Conservation (phyloP, 1,140 invertebrate genomes). For the Bicyclus anynana region DNA sequence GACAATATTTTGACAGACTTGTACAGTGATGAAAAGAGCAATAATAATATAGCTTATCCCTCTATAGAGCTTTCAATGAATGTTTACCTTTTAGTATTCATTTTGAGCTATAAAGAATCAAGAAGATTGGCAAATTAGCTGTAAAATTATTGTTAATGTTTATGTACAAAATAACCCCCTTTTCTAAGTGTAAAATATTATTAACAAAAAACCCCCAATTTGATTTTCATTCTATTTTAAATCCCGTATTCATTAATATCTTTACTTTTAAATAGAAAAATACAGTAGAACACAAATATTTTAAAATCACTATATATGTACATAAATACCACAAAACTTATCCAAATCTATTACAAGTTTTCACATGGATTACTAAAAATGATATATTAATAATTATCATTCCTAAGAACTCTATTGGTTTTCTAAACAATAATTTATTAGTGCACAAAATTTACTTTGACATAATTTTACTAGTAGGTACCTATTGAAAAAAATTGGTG, state of each 20-base stretch:
- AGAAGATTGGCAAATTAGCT: conserved; percentile 19
- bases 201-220: conserved; percentile 1
- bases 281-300: background rate
- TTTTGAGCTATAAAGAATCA: conserved; percentile 17
- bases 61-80: conserved; percentile 20
- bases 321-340: too few species aligned
- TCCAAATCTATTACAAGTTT: background rate
- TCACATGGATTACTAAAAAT: background rate
- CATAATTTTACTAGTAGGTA: background rate
- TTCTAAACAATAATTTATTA: conserved; percentile 2
- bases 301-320: too few species aligned
- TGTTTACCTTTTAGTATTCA: conserved; percentile 17
- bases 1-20: conserved; percentile 21
- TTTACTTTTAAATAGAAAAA: background rate
- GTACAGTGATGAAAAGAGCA: conserved; percentile 24
- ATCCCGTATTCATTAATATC: conserved; percentile 3
- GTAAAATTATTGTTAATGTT: conserved; percentile 27
- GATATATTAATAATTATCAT: background rate
- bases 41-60: conserved; percentile 13
- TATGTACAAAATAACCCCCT: conserved; percentile 30
- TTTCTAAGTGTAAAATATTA: conserved; percentile 19
- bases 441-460: conserved; percentile 18
- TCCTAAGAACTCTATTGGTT: conserved; percentile 7
- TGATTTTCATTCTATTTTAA: conserved; percentile 3
- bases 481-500: background rate